Base-by-base conservation (phyloP, 1,140 invertebrate species). In the Drosophila tani region DNA sequence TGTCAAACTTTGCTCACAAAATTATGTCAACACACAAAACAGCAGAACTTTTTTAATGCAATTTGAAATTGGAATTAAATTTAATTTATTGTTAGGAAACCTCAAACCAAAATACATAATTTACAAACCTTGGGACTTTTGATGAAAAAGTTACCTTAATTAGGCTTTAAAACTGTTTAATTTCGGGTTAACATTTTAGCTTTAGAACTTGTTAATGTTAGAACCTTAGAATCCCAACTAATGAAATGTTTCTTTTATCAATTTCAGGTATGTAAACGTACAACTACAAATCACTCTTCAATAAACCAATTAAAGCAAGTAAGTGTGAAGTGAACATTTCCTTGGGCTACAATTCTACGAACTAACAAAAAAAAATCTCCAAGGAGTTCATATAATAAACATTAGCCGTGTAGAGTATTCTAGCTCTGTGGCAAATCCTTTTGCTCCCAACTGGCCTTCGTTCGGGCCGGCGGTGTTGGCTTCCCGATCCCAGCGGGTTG, bases 401-500 rank as follows among this genome's bases (percentile, higher is more conserved):
- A 66, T 66, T 21, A 41, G 45, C 40, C 40, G 0, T 4, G 40
- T 32, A 69, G 63, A 32, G 45, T 32, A 35, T n/a, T 70, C 15
- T 15, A 15, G 9, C 11, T 40, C 17, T n/a, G 12, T 17, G 57
- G 46, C 47, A 19, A 73, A 59, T 73, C 56, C 53, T 60, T 41
- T 55, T 38, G 14, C 32, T 41, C n/a, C 27, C 46, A 38, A 46
- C 43, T 32, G 19, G 29, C 41, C 19, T 46, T 19, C 47, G 45
- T n/a, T 56, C 6, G 21, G n/a, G 29, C 17, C 17, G 17, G 32
- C 14, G 24, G 15, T 8, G 15, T 24, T 58, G 64, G 59, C 51
- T 49, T 70, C 49, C 43, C 50, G 53, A 60, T 64, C 60, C 71
- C 77, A 50, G 58, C 15, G 84, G 74, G 58, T 32, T 58, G 35